Conservation (phyloP, 2,113 vertebrate genomes). For the Tor tambroides region DNA sequence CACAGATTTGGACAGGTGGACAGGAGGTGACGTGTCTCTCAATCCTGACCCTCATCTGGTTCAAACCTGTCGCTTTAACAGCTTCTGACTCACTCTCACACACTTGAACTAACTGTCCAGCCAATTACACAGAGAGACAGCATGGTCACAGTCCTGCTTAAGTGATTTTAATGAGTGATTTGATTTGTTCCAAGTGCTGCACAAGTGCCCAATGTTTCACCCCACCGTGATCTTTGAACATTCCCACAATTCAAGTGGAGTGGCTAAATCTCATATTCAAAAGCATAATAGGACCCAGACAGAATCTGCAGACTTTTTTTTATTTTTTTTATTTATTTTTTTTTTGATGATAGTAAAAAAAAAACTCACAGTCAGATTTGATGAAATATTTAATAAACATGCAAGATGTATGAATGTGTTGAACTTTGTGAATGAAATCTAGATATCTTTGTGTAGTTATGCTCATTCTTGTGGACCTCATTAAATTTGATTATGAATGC, state of each 20-base stretch:
- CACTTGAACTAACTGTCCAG: constrained; percentile 1
- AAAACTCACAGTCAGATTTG: not conserved
- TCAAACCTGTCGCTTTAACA: constrained; percentile 16
- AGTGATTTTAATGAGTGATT: not conserved
- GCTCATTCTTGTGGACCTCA: no score
- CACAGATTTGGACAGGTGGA: constrained; percentile 30
- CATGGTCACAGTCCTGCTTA: not conserved
- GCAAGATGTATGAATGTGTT: not conserved
- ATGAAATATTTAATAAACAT: not conserved
- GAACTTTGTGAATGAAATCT: not conserved
- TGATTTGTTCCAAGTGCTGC: not conserved
- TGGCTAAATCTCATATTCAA: not conserved
- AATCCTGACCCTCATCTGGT: constrained; percentile 1
- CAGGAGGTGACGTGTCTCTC: constrained; percentile 35
- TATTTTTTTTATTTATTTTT: no score
- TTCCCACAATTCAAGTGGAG: not conserved
- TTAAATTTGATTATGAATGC: no score
- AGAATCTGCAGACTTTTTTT: not conserved
- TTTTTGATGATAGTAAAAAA: not conserved
- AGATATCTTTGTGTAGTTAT: no score
- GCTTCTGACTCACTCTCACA: not conserved
- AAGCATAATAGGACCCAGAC: not conserved
- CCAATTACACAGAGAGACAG: not conserved
- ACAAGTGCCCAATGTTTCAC: not conserved
- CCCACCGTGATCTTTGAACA: not conserved